Evolutionary conservation across 2,113 vertebrate species (phyloP).

Genomic region (Urocynchramus pylzowi): DNA sequence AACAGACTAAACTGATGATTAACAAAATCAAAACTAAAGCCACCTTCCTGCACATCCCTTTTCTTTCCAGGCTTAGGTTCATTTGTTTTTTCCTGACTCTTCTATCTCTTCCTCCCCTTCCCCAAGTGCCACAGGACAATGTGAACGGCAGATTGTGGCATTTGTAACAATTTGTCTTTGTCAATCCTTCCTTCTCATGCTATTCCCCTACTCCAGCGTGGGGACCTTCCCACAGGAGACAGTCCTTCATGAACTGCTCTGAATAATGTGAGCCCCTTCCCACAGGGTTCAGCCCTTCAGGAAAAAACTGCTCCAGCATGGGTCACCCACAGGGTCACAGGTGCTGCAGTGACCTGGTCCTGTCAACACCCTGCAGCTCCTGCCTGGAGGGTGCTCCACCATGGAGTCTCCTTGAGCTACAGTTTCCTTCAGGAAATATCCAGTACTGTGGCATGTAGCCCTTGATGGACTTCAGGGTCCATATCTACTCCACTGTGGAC

Average conservation of each 20-base stretch:
- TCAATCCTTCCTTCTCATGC: neutral
- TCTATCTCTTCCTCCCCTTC: neutral
- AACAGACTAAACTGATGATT: neutral
- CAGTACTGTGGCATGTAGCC: neutral
- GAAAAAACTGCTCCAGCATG: neutral
- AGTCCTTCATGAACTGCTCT: neutral
- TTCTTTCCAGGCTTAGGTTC: neutral
- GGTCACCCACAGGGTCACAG: neutral
- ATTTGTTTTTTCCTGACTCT: neutral
- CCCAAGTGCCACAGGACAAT: rapidly evolving
- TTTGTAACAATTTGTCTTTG: neutral
- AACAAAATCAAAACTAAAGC: neutral
- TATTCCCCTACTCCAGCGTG: neutral
- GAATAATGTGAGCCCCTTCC: rapidly evolving
- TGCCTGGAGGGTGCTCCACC: neutral
- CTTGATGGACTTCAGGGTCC: rapidly evolving
- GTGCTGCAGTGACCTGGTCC: neutral
- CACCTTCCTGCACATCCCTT: neutral
- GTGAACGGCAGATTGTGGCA: neutral
- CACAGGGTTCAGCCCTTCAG: neutral
- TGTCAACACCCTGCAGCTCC: neutral
- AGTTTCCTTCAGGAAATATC: neutral
- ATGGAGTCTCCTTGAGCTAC: neutral
- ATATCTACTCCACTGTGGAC: neutral
- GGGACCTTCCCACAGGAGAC: neutral